These are phyloP conservation scores for Ceuthmochares aereus DNA, from an alignment of 2,113 vertebrate genomes.

Conservation along the genomic window DNA sequence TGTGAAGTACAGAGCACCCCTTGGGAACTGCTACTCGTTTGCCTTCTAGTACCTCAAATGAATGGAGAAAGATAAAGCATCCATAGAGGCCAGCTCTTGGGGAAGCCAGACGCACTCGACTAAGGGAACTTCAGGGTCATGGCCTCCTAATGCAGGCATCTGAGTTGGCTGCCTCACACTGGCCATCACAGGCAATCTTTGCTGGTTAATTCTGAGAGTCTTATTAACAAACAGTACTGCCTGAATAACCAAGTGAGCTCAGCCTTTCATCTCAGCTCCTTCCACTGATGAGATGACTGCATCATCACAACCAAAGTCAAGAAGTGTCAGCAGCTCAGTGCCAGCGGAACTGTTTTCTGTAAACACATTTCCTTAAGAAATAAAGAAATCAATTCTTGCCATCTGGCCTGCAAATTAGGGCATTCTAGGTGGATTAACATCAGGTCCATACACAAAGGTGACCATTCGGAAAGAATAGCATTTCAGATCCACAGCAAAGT, in stretches of 20 bases:
- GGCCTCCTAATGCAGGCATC: background rate
- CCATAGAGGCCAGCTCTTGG: background rate
- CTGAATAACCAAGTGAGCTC: background rate
- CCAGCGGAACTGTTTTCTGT: background rate
- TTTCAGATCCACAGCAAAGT: background rate
- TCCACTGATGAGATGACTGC: background rate
- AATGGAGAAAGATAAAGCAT: background rate
- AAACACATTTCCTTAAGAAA: background rate
- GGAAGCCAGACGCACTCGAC: background rate
- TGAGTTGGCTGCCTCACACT: background rate
- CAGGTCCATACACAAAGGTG: background rate
- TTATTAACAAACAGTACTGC: background rate
- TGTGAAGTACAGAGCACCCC: background rate
- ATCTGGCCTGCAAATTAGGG: background rate
- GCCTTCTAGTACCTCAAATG: background rate
- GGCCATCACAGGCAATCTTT: background rate
- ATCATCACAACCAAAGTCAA: background rate
- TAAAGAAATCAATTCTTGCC: background rate
- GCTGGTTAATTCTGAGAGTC: background rate
- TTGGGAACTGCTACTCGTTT: background rate
- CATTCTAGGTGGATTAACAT: background rate
- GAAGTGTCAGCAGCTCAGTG: background rate
- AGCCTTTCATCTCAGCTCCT: background rate
- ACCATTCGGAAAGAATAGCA: background rate
- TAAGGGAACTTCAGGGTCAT: background rate